Base-by-base conservation (phyloP, 2,113 vertebrate species). In the Columbina picui region DNA sequence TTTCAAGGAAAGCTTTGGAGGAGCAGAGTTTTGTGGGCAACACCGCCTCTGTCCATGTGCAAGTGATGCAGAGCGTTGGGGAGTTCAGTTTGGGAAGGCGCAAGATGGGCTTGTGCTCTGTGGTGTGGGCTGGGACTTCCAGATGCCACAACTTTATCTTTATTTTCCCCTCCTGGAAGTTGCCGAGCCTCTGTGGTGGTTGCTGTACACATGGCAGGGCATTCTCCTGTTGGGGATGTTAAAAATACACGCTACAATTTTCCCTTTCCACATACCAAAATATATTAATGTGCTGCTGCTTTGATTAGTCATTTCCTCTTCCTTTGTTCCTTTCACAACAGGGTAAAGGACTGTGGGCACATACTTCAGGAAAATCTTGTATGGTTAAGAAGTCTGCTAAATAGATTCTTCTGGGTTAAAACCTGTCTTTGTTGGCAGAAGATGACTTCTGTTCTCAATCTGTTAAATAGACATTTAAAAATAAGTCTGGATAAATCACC, bases 301-400 rank as follows among this genome's bases (percentile, higher is more conserved):
- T 75, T 61, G 90, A 87, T 97, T 97, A 96, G 92, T 96, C 96
- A 96, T 87, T 96, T 96, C 96, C 93, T 94, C 32, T 78, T 88
- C 92, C 79, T 90, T 95, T 96, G 94, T 95, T 95, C 90, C 90
- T 87, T 93, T 96, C 0, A 7, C 49, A 95, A 74, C 53, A 30
- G 90, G 38, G 56, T 80, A 10, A 41, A 88, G 87, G 85, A 59
- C 84, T 82, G 73, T 0, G 0, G 81, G 78, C 1, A 3, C 74
- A 26, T 19, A 23, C 71, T 90, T 57, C 21, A 34, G n/a, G 50
- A 20, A 75, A 55, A 68, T 71, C 78, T 68, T 38, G 11, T 63
- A 30, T n/a, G 32, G 13, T 57, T 92, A 36, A 90, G n/a, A 74
- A 90, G 38, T 73, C 67, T 92, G 52, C 68, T 86, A 15, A 70